Base-by-base conservation (phyloP, 37 sponge, comb jelly and placozoan species). In the Mnemiopsis leidyi region DNA sequence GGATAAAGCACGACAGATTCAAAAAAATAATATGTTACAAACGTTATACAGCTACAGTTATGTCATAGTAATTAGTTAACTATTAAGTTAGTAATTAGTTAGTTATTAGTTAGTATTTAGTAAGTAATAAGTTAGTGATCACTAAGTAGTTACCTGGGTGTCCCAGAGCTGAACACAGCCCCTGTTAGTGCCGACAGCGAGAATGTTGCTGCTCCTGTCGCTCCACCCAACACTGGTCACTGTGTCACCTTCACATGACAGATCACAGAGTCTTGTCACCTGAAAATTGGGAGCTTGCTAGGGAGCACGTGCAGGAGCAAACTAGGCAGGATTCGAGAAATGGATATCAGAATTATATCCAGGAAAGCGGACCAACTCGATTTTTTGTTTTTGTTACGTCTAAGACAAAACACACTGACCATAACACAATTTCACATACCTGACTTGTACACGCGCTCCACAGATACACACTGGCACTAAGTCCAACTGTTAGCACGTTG, bases 381-480 rank as follows among this genome's bases (percentile, higher is more conserved):
- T n/a, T n/a, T n/a, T n/a, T n/a, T n/a, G n/a, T n/a, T n/a, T n/a
- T n/a, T n/a, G n/a, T n/a, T n/a, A n/a, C n/a, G n/a, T n/a, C n/a
- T n/a, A n/a, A n/a, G n/a, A n/a, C n/a, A n/a, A n/a, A n/a, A n/a
- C n/a, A n/a, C n/a, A n/a, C n/a, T n/a, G n/a, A n/a, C n/a, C n/a
- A n/a, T n/a, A n/a, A n/a, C n/a, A n/a, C n/a, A n/a, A n/a, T n/a
- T n/a, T n/a, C n/a, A 36, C 76, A 69, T 1, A 93, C 93, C 83
- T 94, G 93, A 21, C 94, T 73, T 2, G 92, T 93, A 36, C 68
- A 61, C 24, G 93, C 94, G 73, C 90, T 94, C 94, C 94, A 94
- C 23, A 94, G 73, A 25, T 94, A 94, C 18, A 94, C 93, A 82
- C 77, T 69, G 18, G 93, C 13, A 68, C 94, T 92, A 5, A 94